Conservation (phyloP, 1,140 invertebrate species). For the Drosophila sucinea region DNA sequence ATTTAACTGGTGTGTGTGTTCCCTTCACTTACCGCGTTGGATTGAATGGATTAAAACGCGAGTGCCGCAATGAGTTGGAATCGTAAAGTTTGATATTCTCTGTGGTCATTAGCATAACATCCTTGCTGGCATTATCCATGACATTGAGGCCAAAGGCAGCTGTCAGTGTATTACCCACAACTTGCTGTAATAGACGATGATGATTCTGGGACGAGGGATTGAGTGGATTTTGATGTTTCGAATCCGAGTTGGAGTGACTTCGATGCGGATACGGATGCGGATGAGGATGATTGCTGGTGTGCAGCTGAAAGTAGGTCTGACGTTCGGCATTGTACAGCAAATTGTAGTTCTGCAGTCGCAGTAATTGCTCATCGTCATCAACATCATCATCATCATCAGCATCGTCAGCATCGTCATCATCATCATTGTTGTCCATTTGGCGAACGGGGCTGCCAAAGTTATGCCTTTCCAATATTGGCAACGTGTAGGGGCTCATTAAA, state of each 20-base stretch:
- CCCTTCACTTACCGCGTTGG: constrained; percentile 67
- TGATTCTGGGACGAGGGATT: constrained; percentile 18
- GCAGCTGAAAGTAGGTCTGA: constrained; percentile 75
- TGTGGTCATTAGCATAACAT: constrained; percentile 37
- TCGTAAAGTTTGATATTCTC: constrained; percentile 71
- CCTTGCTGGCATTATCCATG: constrained; percentile 24
- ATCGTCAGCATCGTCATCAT: neutral
- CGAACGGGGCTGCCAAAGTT: constrained; percentile 26
- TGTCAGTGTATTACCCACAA: constrained; percentile 65
- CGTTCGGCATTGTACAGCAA: constrained; percentile 77
- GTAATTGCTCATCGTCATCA: constrained; percentile 59
- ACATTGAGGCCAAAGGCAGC: constrained; percentile 71
- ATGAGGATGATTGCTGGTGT: constrained; percentile 36
- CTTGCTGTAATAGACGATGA: constrained; percentile 57
- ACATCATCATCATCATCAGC: neutral
- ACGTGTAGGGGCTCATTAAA: constrained; percentile 44
- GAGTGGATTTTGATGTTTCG: neutral
- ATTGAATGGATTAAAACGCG: constrained; percentile 77
- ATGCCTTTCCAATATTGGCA: constrained; percentile 63
- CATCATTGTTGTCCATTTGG: constrained; percentile 6
- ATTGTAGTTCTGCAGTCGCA: constrained; percentile 75
- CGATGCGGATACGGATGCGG: neutral
- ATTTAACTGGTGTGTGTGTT: neutral
- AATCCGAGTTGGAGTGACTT: neutral
- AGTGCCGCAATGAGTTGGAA: constrained; percentile 67